A percentile compares a stretch with the other conserved stretches of the same genome.
These are phyloP conservation scores for Megatriorchis doriae DNA, from an alignment of 2,113 vertebrate species.

Conservation along the genomic window DNA sequence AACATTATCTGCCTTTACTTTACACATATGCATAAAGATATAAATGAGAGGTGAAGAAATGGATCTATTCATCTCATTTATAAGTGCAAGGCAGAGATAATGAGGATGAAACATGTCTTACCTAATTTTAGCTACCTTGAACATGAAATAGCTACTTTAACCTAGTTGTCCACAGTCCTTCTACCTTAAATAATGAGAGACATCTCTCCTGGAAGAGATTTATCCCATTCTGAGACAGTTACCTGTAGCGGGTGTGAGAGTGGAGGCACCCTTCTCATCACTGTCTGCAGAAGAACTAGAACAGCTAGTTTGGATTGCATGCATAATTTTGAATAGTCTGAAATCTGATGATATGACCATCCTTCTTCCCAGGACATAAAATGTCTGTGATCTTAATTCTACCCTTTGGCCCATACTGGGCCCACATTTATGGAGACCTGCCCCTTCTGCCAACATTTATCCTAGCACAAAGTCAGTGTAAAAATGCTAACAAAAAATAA, in stretches of 20 bases:
- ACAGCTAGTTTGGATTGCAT: background rate
- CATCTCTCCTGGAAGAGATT: background rate
- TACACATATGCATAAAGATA: background rate
- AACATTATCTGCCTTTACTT: background rate
- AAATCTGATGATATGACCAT: background rate
- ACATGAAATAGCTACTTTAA: background rate
- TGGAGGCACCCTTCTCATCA: background rate
- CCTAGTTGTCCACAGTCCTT: background rate
- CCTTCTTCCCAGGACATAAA: background rate
- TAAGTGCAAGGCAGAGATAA: background rate
- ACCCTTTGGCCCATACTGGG: background rate
- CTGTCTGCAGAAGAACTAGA: background rate
- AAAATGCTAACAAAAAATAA: background rate
- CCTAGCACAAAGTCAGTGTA: background rate
- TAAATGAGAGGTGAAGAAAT: background rate
- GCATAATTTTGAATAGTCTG: background rate
- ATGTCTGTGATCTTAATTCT: background rate
- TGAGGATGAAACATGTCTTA: background rate
- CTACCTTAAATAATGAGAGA: background rate
- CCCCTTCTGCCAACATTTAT: background rate
- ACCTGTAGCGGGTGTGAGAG: background rate
- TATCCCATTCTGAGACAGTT: background rate
- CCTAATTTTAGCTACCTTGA: background rate
- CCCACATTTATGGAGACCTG: background rate
- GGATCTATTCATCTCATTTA: background rate